phyloP scores from a whole-genome alignment of 2,888 invertebrate species.

The Aporophyla nigra region DNA sequence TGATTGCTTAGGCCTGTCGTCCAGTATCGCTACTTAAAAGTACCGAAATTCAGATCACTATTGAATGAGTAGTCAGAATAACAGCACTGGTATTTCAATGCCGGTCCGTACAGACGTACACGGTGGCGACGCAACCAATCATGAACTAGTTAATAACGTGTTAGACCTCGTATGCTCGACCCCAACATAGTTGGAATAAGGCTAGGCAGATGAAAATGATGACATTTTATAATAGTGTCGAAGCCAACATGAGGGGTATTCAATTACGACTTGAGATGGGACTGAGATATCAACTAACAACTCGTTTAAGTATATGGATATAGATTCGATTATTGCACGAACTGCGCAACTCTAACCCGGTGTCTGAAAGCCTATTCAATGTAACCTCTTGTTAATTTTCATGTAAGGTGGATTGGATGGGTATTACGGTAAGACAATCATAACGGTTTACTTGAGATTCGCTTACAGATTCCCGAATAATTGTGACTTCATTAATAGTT shows the following conservation, averaged over 20 bases:
- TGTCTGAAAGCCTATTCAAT: conserved; percentile 21
- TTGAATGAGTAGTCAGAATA: background rate
- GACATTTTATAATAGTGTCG: no score
- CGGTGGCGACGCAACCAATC: background rate
- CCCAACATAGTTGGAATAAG: background rate
- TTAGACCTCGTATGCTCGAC: background rate
- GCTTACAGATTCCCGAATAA: background rate
- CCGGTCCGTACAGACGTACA: no score
- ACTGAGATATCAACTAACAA: conserved; percentile 1
- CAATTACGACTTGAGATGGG: background rate
- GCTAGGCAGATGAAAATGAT: background rate
- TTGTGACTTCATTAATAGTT: background rate
- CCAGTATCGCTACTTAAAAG: background rate
- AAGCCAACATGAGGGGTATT: background rate
- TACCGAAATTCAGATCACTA: background rate
- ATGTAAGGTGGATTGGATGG: conserved; percentile 1
- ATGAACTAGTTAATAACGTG: background rate
- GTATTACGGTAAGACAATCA: background rate
- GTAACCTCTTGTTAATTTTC: conserved; percentile 5
- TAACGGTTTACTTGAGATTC: background rate
- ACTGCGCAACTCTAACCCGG: conserved; percentile 13
- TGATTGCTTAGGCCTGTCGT: background rate
- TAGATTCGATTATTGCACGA: conserved; percentile 14
- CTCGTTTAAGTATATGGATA: background rate
- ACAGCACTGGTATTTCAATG: background rate